Conservation (phyloP, 1,140 invertebrate genomes). For the Stegodyphus mimosarum region DNA sequence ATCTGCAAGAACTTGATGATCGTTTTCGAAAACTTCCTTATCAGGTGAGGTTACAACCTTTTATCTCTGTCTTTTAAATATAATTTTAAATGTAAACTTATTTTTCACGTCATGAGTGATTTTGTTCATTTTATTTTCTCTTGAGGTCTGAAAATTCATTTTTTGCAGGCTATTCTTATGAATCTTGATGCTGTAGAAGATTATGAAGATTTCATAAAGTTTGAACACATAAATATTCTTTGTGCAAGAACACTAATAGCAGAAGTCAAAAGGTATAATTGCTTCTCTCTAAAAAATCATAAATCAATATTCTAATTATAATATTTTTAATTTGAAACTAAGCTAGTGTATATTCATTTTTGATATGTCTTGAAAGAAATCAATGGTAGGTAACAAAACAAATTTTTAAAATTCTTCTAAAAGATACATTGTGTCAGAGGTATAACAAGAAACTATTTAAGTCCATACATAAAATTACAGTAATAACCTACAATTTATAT, state of each 20-base stretch:
- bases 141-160: neutral
- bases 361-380: too few relatives aligned
- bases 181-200: slow-evolving; percentile 27
- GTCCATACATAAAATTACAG: too few relatives aligned
- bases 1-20: slow-evolving; percentile 27
- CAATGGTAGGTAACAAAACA: too few relatives aligned
- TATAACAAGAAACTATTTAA: too few relatives aligned
- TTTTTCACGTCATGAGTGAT: neutral
- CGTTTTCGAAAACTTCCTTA: slow-evolving; percentile 29
- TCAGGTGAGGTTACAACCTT: slow-evolving; percentile 4
- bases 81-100: neutral
- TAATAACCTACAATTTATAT: too few relatives aligned
- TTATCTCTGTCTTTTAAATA: too few relatives aligned
- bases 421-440: too few relatives aligned
- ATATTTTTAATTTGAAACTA: neutral
- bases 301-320: neutral
- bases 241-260: slow-evolving; percentile 26
- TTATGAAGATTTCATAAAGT: slow-evolving; percentile 12
- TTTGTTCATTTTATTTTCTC: neutral
- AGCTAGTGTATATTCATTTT: too few relatives aligned
- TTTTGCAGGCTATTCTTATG: slow-evolving; percentile 25
- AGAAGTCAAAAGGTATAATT: slow-evolving; percentile 41
- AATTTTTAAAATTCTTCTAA: too few relatives aligned
- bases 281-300: neutral
- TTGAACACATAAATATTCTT: slow-evolving; percentile 14